These are phyloP conservation scores for Sarcophaga variegata DNA, from an alignment of 2,888 invertebrate genomes.

Conservation along the genomic window DNA sequence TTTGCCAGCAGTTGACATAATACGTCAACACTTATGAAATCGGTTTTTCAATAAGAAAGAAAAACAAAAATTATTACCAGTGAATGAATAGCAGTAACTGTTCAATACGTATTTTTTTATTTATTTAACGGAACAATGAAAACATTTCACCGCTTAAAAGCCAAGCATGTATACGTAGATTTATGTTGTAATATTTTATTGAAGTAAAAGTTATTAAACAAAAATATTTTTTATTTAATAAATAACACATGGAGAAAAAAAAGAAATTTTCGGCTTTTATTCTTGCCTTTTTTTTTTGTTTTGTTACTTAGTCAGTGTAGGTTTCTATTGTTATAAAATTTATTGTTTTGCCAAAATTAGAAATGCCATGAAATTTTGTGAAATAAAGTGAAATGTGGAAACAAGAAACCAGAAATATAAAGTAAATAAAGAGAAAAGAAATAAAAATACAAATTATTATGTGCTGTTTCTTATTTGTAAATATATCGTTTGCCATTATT, in stretches of 20 bases:
- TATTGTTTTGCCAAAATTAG: neutral
- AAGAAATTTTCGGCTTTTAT: neutral
- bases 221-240: neutral
- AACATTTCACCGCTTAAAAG: neutral
- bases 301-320: neutral
- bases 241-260: neutral
- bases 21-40: neutral
- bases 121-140: neutral
- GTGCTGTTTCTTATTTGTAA: neutral
- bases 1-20: neutral
- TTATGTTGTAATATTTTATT: neutral
- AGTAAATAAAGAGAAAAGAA: neutral
- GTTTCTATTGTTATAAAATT: neutral
- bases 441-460: constrained; percentile 29
- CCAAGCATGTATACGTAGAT: neutral
- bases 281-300: neutral
- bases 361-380: neutral
- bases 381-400: constrained; percentile 20
- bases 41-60: neutral
- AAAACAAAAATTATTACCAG: neutral
- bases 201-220: neutral
- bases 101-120: neutral
- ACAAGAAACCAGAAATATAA: constrained; percentile 29
- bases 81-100: neutral
- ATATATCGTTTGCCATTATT: constrained; percentile 22